A percentile compares a stretch with the other conserved stretches of the same genome.
phyloP scores from a whole-genome alignment of 2,888 invertebrate genomes.

The Crepidodera aurea region DNA sequence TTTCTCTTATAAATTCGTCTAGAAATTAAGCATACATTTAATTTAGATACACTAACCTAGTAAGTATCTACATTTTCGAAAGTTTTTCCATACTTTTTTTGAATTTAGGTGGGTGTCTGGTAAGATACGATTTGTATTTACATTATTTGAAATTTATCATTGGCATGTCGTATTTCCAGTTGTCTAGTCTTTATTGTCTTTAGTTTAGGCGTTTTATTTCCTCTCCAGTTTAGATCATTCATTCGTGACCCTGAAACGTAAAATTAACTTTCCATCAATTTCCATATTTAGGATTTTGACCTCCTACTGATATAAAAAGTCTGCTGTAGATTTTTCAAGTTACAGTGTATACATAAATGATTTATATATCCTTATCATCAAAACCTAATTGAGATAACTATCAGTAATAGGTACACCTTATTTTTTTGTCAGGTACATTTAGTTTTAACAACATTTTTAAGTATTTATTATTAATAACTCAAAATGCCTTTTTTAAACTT shows the following conservation, averaged over 20 bases:
- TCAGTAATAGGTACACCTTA: neutral
- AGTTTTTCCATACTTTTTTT: neutral
- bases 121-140: slow-evolving; percentile 23
- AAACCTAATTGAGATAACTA: neutral
- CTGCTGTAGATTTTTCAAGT: neutral
- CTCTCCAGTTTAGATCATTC: neutral
- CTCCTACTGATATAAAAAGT: slow-evolving; percentile 27
- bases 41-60: slow-evolving; percentile 13
- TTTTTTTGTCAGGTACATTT: neutral
- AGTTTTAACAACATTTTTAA: no score
- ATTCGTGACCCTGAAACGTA: slow-evolving; percentile 18
- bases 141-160: slow-evolving; percentile 12
- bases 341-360: neutral
- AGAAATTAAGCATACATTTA: slow-evolving; percentile 10
- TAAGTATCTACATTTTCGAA: slow-evolving; percentile 10
- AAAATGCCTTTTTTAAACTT: no score
- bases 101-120: slow-evolving; percentile 23
- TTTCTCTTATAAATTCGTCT: slow-evolving; percentile 7
- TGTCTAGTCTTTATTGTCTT: neutral
- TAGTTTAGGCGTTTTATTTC: slow-evolving; percentile 4
- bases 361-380: slow-evolving; percentile 2
- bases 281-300: slow-evolving; percentile 32
- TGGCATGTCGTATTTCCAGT: neutral
- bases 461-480: no score
- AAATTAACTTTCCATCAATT: slow-evolving; percentile 20